Evolutionary conservation across 64 coral and sea anemone genomes (phyloP).

Genomic region (Hydrozoanthus tunicans): DNA sequence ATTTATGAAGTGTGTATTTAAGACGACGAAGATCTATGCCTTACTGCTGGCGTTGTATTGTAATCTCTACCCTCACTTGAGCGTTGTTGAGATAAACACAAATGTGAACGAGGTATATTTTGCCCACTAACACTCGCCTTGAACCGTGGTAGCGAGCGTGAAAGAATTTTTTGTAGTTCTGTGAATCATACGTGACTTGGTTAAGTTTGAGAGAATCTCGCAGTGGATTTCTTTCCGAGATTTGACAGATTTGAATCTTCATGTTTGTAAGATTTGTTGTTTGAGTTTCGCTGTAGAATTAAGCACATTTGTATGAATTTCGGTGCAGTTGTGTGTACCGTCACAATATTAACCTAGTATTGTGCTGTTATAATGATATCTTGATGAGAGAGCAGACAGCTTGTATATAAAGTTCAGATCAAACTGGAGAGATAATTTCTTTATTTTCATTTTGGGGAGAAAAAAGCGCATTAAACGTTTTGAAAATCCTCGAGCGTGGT

Average conservation of each 20-base stretch:
- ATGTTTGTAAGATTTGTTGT: constrained; percentile 61
- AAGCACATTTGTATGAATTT: constrained; percentile 83
- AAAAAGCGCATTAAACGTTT: constrained; percentile 96
- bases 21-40: constrained; percentile 44
- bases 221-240: constrained; percentile 31
- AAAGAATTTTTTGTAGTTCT: constrained; percentile 59
- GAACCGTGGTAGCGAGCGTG: constrained; percentile 10
- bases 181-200: constrained; percentile 28
- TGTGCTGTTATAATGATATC: constrained; percentile 86
- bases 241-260: constrained; percentile 55
- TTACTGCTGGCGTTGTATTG: constrained; percentile 21
- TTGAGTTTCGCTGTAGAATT: constrained; percentile 67
- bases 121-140: constrained; percentile 8
- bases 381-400: constrained; percentile 64
- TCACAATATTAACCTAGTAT: constrained; percentile 72
- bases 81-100: constrained; percentile 59
- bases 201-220: constrained; percentile 20
- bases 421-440: constrained; percentile 69
- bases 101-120: constrained; percentile 55
- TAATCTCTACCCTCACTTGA: constrained; percentile 53
- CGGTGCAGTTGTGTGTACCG: constrained; percentile 72
- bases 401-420: constrained; percentile 93
- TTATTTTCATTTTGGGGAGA: constrained; percentile 97
- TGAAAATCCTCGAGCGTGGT: constrained; percentile 65
- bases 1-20: constrained; percentile 65